Percentiles rank a stretch among this genome's conserved stretches.
phyloP scores from a whole-genome alignment of 1,140 invertebrate genomes.

The Aphidius gifuensis region DNA sequence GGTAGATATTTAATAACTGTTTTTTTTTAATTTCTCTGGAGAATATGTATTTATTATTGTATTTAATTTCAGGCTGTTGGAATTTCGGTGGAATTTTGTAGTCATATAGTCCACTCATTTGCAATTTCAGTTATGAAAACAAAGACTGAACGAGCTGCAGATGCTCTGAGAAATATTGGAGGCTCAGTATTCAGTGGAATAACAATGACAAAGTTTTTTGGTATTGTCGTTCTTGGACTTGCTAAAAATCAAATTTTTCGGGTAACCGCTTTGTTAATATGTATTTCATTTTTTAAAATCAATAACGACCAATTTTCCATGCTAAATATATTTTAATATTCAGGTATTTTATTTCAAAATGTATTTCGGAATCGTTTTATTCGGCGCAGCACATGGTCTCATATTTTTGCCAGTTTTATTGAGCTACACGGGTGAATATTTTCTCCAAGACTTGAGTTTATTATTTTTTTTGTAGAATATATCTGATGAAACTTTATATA shows the following conservation, averaged over 20 bases:
- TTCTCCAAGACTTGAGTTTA: not conserved
- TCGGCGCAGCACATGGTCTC: conserved; percentile 94
- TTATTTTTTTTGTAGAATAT: too few species aligned
- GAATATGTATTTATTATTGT: conserved; percentile 2
- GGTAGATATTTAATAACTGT: conserved; percentile 57
- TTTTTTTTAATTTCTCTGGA: not conserved
- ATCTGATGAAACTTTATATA: too few species aligned
- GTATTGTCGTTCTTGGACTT: conserved; percentile 91
- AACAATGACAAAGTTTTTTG: conserved; percentile 94
- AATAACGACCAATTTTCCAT: too few species aligned
- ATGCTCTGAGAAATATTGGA: conserved; percentile 87
- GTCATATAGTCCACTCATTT: conserved; percentile 93
- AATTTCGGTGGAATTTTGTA: conserved; percentile 99
- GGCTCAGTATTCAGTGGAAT: conserved; percentile 96
- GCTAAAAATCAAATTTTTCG: conserved; percentile 96
- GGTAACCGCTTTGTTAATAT: conserved; percentile 40
- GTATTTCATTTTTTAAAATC: not conserved
- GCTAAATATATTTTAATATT: conserved; percentile 20
- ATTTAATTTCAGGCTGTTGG: conserved; percentile 77
- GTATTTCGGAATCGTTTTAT: conserved; percentile 94
- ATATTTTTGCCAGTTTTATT: conserved; percentile 95
- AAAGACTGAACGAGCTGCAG: conserved; percentile 72
- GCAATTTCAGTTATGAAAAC: conserved; percentile 71
- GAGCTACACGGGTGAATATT: conserved; percentile 80
- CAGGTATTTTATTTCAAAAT: conserved; percentile 97